Evolutionary conservation across 2,797 vertebrate genomes (phyloP).

Genomic region (Pangasius djambal): DNA sequence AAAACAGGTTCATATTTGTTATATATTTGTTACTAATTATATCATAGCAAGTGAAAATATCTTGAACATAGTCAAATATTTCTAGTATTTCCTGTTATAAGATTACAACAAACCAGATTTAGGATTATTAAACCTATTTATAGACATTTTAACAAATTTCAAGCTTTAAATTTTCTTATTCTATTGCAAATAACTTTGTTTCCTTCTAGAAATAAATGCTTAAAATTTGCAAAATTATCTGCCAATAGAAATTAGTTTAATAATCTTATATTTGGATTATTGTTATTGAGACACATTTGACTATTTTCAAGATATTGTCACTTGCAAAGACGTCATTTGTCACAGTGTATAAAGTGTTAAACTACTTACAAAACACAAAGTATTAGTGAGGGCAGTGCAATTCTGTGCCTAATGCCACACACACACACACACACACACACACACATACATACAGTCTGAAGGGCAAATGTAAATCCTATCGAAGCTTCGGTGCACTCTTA

Average conservation of each 20-base stretch:
- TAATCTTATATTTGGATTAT: neutral
- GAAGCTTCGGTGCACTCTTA: neutral
- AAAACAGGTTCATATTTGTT: neutral
- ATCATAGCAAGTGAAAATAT: neutral
- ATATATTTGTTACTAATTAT: neutral
- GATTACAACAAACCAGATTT: neutral
- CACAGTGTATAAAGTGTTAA: neutral
- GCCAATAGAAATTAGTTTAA: neutral
- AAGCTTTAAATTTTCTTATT: neutral
- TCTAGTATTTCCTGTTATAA: neutral
- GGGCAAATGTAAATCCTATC: neutral
- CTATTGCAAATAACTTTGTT: neutral
- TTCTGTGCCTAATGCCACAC: neutral
- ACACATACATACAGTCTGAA: neutral
- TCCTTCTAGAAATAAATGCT: neutral
- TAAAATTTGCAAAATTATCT: neutral
- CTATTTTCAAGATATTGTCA: neutral
- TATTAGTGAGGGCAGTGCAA: neutral
- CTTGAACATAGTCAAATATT: neutral
- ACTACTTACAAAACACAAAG: neutral
- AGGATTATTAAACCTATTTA: neutral
- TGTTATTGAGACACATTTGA: neutral
- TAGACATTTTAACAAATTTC: neutral
- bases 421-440: conserved; percentile 1
- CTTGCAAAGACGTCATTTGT: neutral